Evolutionary conservation across 2,888 invertebrate genomes (phyloP), one percentile per base, ranked within the genome.

Genomic region (Beris morrisii): DNA sequence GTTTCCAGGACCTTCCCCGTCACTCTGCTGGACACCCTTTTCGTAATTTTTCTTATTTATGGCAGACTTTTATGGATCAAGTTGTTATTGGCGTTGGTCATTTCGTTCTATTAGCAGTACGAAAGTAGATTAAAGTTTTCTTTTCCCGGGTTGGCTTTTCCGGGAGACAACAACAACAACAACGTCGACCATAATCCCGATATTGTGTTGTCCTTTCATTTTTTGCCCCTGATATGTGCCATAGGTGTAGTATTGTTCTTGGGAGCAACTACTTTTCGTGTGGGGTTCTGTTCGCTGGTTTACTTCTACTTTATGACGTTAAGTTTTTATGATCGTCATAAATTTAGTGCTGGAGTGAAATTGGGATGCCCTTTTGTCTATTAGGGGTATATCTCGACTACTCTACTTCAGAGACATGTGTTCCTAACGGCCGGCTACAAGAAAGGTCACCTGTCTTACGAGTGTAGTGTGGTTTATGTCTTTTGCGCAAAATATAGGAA

Each of bases 31-130:
- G 59, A 67, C 67, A 53, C 59, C 65, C 55, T 65, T 67, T 57
- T 65, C 22, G 61, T 65, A 68, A 68, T 68, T 67, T 67, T 67
- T 65, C 61, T 67, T 67, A 67, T 67, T 68, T 68, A 68, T 61
- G 56, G 31, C 50, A 38, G 65, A 68, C 67, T 68, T 68, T 68
- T 68, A 68, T 65, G 65, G 61, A 65, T n/a, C 65, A 65, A 67
- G 56, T 68, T 68, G 65, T 56, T 56, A 56, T 61, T 55, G 65
- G 65, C 65, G 61, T 53, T 68, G 67, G 54, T 65, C 67, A 65
- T 68, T 68, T 65, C 45, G 59, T 65, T 65, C 67, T 67, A 67
- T 67, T 67, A 67, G 50, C 55, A 65, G 45, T 46, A 46, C 22
- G 46, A 52, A 66, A 66, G 66, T 66, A 66, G 59, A 66, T 66